A percentile compares a stretch with the other conserved stretches of the same genome.
Evolutionary conservation across 2,888 invertebrate genomes (phyloP).

Genomic region (Teinopalpus imperialis): DNA sequence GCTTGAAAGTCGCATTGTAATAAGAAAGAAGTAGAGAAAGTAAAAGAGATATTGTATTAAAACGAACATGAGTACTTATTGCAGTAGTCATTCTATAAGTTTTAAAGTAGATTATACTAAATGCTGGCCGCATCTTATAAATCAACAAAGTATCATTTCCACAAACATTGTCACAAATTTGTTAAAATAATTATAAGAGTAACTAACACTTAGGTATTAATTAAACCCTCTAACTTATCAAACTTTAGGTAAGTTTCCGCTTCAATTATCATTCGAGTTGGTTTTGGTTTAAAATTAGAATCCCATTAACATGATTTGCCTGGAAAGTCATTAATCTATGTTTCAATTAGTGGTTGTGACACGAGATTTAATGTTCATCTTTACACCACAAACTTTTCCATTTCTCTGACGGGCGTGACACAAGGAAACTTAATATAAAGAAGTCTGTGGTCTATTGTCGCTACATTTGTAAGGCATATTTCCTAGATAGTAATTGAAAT

Average conservation of each 20-base stretch:
- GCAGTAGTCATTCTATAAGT: too few relatives aligned
- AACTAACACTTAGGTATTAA: too few relatives aligned
- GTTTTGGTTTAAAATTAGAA: slow-evolving; percentile 15
- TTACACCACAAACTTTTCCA: slow-evolving; percentile 48
- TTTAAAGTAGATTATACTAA: too few relatives aligned
- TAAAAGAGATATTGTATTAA: too few relatives aligned
- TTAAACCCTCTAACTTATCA: background rate
- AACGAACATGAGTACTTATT: too few relatives aligned
- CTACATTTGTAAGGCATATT: background rate
- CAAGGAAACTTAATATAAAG: slow-evolving; percentile 32
- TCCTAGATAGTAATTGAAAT: too few relatives aligned
- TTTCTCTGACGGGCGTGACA: slow-evolving; percentile 48
- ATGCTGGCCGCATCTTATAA: too few relatives aligned
- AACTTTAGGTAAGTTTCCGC: slow-evolving; percentile 6
- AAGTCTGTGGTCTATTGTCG: slow-evolving; percentile 27
- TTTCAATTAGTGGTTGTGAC: slow-evolving; percentile 16
- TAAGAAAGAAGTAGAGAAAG: too few relatives aligned
- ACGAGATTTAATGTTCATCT: slow-evolving; percentile 1
- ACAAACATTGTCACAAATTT: too few relatives aligned
- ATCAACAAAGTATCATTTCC: too few relatives aligned
- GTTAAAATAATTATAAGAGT: too few relatives aligned
- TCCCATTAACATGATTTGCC: slow-evolving; percentile 21
- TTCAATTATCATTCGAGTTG: background rate
- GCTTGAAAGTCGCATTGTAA: too few relatives aligned
- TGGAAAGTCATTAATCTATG: slow-evolving; percentile 23